phyloP scores from a whole-genome alignment of 2,888 invertebrate species.

The Eueremaeus valkanovi region DNA sequence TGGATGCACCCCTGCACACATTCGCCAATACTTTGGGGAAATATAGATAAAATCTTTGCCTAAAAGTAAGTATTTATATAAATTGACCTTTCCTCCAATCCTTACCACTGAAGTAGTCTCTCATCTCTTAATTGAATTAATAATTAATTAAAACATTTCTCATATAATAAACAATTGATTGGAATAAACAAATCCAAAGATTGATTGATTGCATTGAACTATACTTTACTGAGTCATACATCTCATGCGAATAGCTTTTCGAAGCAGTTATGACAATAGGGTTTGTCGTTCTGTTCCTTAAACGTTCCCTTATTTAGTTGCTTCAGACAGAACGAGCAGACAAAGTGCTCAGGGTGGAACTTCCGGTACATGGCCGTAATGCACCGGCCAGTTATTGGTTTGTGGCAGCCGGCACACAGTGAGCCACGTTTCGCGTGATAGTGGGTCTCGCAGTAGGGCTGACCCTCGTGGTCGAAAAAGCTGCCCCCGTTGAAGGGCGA shows the following conservation, averaged over 20 bases:
- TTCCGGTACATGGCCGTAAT: constrained; percentile 98
- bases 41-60: too few relatives aligned
- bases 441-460: constrained; percentile 71
- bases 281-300: constrained; percentile 97
- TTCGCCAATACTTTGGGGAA: too few relatives aligned
- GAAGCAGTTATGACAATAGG: constrained; percentile 96
- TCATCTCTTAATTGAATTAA: too few relatives aligned
- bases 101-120: too few relatives aligned
- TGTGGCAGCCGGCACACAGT: constrained; percentile 99
- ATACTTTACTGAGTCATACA: background rate
- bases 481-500: constrained; percentile 95
- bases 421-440: constrained; percentile 96
- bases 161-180: too few relatives aligned
- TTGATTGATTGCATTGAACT: background rate
- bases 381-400: constrained; percentile 91
- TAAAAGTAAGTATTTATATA: too few relatives aligned
- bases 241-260: constrained; percentile 73
- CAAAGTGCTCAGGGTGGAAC: constrained; percentile 98
- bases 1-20: too few relatives aligned
- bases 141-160: too few relatives aligned
- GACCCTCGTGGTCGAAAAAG: constrained; percentile 71
- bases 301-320: constrained; percentile 98
- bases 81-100: too few relatives aligned
- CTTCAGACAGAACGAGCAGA: constrained; percentile 91
- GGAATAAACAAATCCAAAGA: background rate